Percentiles rank a stretch among this genome's conserved stretches.
Evolutionary conservation across 2,888 invertebrate species (phyloP).

Genomic region (Julus scandinavius): DNA sequence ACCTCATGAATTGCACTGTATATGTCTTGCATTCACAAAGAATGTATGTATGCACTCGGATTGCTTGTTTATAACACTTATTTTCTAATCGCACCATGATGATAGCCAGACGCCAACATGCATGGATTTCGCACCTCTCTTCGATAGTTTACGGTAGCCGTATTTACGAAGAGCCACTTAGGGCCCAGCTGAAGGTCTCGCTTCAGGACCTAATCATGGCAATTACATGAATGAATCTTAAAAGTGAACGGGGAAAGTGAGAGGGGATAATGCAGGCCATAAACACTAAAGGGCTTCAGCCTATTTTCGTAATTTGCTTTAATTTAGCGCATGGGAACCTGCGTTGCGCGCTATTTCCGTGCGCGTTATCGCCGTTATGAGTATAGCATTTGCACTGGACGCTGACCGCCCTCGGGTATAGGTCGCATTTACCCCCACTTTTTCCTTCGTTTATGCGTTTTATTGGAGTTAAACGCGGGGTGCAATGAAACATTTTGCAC

Average conservation of each 20-base stretch:
- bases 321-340: not conserved
- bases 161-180: not conserved
- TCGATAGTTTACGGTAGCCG: no score
- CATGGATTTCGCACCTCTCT: no score
- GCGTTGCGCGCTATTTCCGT: not conserved
- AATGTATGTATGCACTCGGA: no score
- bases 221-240: no score
- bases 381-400: not conserved
- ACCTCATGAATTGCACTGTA: no score
- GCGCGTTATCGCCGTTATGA: no score
- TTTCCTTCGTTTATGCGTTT: not conserved
- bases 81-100: no score
- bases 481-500: not conserved
- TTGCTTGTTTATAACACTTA: no score
- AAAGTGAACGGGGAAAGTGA: not conserved
- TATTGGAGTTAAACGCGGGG: slow-evolving; percentile 18
- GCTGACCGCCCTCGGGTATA: not conserved
- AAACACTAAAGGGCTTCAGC: not conserved
- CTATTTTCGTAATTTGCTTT: slow-evolving; percentile 1
- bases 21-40: no score
- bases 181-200: not conserved
- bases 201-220: not conserved
- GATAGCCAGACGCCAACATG: no score
- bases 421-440: not conserved
- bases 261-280: not conserved